phyloP scores from a whole-genome alignment of 2,888 invertebrate species.

The Tipula unca region DNA sequence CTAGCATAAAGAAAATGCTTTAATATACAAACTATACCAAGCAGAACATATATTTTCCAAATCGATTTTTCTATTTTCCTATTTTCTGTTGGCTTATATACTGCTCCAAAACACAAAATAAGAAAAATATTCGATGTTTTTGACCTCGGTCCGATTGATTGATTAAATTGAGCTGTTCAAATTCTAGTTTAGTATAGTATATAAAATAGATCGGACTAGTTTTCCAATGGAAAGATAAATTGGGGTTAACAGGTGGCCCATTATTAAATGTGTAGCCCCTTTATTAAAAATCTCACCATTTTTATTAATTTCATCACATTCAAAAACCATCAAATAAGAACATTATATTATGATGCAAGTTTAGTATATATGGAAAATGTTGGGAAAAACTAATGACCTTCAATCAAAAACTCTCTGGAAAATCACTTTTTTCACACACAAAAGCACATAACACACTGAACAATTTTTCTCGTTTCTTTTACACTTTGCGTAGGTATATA shows the following conservation, averaged over 20 bases:
- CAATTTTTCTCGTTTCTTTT: not conserved
- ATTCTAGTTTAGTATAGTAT: not conserved
- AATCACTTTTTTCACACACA: not conserved
- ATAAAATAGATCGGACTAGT: not conserved
- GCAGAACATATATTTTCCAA: not conserved
- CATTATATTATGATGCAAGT: not conserved
- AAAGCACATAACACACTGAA: not conserved
- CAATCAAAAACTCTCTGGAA: not conserved
- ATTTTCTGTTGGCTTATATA: not conserved
- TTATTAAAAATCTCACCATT: not conserved
- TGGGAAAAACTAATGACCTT: not conserved
- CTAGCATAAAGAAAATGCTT: not conserved
- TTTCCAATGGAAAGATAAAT: not conserved
- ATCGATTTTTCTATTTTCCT: slow-evolving; percentile 14
- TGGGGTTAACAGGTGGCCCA: not conserved
- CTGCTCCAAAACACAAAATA: not conserved
- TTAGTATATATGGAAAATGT: not conserved
- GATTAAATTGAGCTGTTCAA: not conserved
- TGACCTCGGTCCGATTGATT: not conserved
- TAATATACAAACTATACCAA: not conserved
- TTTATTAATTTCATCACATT: not conserved
- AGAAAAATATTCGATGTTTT: not conserved
- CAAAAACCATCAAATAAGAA: not conserved
- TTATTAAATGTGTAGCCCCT: not conserved
- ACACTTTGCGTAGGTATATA: not conserved